These are phyloP conservation scores for Anableps anableps DNA, from an alignment of 2,797 vertebrate species.

Conservation along the genomic window DNA sequence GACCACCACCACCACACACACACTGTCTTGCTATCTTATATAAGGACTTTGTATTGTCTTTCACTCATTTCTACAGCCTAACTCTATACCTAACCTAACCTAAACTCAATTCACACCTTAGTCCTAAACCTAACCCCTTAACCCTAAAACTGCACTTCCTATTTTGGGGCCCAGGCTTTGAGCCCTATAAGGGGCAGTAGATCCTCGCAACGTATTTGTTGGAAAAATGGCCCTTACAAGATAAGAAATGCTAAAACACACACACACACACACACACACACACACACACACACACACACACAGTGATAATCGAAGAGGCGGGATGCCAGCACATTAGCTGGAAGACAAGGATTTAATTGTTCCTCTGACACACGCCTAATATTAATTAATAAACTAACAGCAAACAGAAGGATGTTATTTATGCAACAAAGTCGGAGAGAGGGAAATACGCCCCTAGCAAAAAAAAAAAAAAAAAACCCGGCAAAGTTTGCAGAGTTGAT, in stretches of 20 bases:
- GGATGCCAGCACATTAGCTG: conserved; percentile 37
- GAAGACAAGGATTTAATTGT: conserved; percentile 26
- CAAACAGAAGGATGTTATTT: neutral
- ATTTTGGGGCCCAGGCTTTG: no score
- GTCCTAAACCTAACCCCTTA: no score
- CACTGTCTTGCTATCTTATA: no score
- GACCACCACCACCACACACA: neutral
- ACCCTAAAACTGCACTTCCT: no score
- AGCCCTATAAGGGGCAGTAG: no score
- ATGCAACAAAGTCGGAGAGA: neutral
- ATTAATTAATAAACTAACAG: conserved; percentile 30
- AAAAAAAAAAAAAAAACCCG: neutral
- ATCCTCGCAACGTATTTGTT: no score
- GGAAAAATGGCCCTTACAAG: no score
- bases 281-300: neutral
- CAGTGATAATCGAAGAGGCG: conserved; percentile 24
- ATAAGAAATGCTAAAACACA: no score
- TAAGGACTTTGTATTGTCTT: no score
- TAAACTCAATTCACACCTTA: no score
- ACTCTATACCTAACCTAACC: no score
- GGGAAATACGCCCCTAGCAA: neutral
- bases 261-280: neutral
- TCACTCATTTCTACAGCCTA: no score
- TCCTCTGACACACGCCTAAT: conserved; percentile 11
- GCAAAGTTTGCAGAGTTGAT: conserved; percentile 30